Base-by-base conservation (phyloP, 2,797 vertebrate species). In the Neosalanx taihuensis region DNA sequence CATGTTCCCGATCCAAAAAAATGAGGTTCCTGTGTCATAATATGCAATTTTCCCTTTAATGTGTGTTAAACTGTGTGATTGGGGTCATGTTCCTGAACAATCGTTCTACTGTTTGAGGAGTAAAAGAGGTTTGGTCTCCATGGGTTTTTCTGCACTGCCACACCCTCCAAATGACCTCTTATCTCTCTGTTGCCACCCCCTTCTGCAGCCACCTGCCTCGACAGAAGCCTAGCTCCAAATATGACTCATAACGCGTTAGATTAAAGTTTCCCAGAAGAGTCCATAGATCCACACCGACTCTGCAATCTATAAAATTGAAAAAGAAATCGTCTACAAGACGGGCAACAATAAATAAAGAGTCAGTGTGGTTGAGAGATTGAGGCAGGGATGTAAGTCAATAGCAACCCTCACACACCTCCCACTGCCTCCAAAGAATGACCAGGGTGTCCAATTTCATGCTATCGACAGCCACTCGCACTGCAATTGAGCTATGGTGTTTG, bases 381-480 rank as follows among this genome's bases (percentile, higher is more conserved):
- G 72, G 69, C 60, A 23, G 67, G 67, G 41, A 15, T 62, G 49
- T 74, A 64, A 74, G 72, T 74, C 72, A 74, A 74, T 74, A 69
- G 61, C 18, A 65, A 18, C 23, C 64, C 62, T 13, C 63, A 5
- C 10, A 26, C 23, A 26, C 64, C 66, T 18, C 26, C 5, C 12
- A 73, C 15, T 3, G 18, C 20, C 60, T 60, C 49, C 51, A 4
- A 31, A 30, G 70, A 62, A 46, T 26, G 53, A 59, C 72, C 59
- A 70, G 41, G 67, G 49, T 69, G 69, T 74, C 67, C 67, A 74
- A 74, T 69, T 70, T 70, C 67, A 74, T 41, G 67, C 37, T 58
- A 74, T 73, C 15, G 72, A 73, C 72, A 68, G 58, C 58, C 68
- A 37, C 33, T 66, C 23, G 37, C 33, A 18, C 64, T 68, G 3